phyloP scores from a whole-genome alignment of 2,113 vertebrate genomes.

The Psittacus erithacus region DNA sequence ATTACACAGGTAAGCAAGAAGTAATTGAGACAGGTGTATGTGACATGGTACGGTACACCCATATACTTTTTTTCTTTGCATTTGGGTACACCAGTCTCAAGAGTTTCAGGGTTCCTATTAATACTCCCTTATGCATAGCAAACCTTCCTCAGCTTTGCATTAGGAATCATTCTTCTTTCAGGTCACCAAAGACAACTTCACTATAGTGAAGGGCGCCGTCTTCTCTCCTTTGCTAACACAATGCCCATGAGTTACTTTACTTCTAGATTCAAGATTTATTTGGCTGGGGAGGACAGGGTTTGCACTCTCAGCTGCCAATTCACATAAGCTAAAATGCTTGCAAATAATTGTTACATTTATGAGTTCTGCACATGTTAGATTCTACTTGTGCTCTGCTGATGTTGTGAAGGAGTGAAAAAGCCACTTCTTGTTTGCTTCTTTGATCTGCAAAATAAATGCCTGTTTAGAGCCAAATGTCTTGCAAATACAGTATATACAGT shows the following conservation, averaged over 20 bases:
- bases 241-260: background rate
- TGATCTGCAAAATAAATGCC: background rate
- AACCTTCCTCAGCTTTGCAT: background rate
- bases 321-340: background rate
- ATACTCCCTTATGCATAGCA: rapidly evolving
- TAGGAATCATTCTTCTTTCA: background rate
- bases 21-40: rapidly evolving
- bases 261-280: background rate
- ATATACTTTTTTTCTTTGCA: background rate
- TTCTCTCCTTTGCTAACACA: background rate
- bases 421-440: background rate
- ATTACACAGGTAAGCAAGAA: background rate
- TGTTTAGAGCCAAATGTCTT: background rate
- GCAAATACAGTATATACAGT: background rate
- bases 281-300: background rate
- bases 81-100: background rate
- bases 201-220: rapidly evolving
- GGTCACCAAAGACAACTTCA: background rate
- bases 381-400: background rate
- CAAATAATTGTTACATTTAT: background rate
- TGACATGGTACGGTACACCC: background rate
- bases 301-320: background rate
- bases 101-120: background rate
- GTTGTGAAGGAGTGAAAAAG: background rate
- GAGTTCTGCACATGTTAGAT: background rate